These are phyloP conservation scores for Hesperophylax magnus DNA, from an alignment of 1,140 invertebrate species.

Conservation along the genomic window DNA sequence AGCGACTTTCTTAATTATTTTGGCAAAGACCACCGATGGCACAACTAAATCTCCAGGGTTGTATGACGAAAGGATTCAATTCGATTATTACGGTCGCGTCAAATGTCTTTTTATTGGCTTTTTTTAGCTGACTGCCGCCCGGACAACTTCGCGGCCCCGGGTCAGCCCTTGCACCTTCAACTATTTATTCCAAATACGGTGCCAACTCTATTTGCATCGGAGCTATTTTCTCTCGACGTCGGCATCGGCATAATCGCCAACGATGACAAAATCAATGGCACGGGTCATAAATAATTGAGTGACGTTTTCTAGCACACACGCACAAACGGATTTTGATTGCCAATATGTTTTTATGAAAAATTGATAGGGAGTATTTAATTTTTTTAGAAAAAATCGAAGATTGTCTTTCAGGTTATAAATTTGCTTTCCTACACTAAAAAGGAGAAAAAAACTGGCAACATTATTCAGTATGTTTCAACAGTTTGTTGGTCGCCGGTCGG, in stretches of 20 bases:
- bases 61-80: constrained; percentile 64
- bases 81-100: constrained; percentile 61
- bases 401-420: no score
- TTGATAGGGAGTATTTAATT: no score
- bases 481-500: no score
- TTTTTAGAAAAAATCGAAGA: no score
- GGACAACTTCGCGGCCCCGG: constrained; percentile 60
- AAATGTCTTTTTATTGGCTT: constrained; percentile 70
- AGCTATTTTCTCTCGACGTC: neutral
- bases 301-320: no score
- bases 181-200: constrained; percentile 33
- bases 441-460: no score
- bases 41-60: constrained; percentile 69
- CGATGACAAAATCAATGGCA: neutral
- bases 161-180: constrained; percentile 46
- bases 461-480: no score
- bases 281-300: no score
- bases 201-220: constrained; percentile 23
- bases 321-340: no score
- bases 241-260: neutral
- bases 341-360: no score
- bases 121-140: constrained; percentile 70
- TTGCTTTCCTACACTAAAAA: no score
- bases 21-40: constrained; percentile 76
- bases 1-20: constrained; percentile 83